Base-by-base conservation (phyloP, 2,888 invertebrate species). In the Oxytorus armatus region DNA sequence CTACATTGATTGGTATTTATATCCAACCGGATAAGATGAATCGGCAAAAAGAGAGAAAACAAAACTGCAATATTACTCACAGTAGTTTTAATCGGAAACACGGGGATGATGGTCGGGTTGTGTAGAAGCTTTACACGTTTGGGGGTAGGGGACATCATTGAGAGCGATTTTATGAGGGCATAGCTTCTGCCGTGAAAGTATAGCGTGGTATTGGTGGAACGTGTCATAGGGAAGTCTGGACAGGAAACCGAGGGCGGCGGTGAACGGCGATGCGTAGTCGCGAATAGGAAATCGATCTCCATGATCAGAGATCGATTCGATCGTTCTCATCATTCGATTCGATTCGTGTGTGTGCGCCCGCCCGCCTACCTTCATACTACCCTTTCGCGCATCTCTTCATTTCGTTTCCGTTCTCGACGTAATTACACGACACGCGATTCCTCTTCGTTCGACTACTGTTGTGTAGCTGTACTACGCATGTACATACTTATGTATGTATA, bases 281-380 rank as follows among this genome's bases (percentile, higher is more conserved):
- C 81, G 84, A 86, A 84, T 84, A 84, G 85, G 84, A 88, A 88
- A 88, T 87, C 86, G 86, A 88, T 88, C 84, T 85, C 83, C 82
- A 81, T 77, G 69, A 83, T 65, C 84, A 85, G 84, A 84, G 87
- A 87, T 88, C 85, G 85, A 77, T 86, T 79, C 82, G 87, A 87
- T 88, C 85, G 85, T 78, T 86, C 80, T 82, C 83, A 83, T 86
- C 83, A 84, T 86, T 86, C 82, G 85, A 83, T 85, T 84, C 84
- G 82, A 82, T 84, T 77, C 53, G 79, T 39, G 55, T 68, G 73
- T 55, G 69, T 59, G 70, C 36, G 49, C 66, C n/a, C n/a, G n/a
- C n/a, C n/a, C n/a, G n/a, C n/a, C n/a, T n/a, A 25, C 36, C 23
- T 59, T 16, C 36, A 55, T 65, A 57, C n/a, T n/a, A n/a, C 57